A percentile compares a stretch with the other conserved stretches of the same genome.
phyloP scores from a whole-genome alignment of 2,888 invertebrate genomes.

The Anarsia innoxiella region DNA sequence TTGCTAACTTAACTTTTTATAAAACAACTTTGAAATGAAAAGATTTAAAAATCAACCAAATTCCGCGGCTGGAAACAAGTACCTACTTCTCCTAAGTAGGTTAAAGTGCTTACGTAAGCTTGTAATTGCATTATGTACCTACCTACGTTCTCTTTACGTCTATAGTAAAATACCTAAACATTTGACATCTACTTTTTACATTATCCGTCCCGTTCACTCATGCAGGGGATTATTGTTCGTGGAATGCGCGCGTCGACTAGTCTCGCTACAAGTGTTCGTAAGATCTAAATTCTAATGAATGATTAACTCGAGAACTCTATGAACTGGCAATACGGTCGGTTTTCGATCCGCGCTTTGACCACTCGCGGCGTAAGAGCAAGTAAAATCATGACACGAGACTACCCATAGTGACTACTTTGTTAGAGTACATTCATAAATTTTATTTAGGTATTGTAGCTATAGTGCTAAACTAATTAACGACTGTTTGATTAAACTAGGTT shows the following conservation, averaged over 20 bases:
- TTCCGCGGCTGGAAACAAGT: no score
- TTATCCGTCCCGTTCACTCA: slow-evolving; percentile 58
- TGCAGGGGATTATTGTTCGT: slow-evolving; percentile 60
- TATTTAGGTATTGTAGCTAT: slow-evolving; percentile 35
- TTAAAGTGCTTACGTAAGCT: slow-evolving; percentile 62
- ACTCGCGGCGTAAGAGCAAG: slow-evolving; percentile 25
- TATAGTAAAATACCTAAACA: slow-evolving; percentile 72
- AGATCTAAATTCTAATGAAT: slow-evolving; percentile 31
- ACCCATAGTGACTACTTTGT: slow-evolving; percentile 65
- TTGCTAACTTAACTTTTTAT: no score
- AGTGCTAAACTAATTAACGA: slow-evolving; percentile 9
- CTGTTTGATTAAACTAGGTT: background rate
- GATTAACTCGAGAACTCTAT: slow-evolving; percentile 23
- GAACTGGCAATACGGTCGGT: slow-evolving; percentile 28
- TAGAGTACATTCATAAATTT: slow-evolving; percentile 67
- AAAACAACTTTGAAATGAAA: no score
- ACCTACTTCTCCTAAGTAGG: slow-evolving; percentile 44
- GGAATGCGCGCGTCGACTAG: slow-evolving; percentile 74
- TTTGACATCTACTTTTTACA: slow-evolving; percentile 71
- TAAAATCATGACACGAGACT: slow-evolving; percentile 53
- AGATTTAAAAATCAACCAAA: no score
- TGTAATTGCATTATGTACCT: slow-evolving; percentile 67
- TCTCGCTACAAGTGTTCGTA: slow-evolving; percentile 52
- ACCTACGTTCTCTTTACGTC: slow-evolving; percentile 62
- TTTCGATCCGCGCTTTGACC: slow-evolving; percentile 23